Percentiles rank a stretch among this genome's conserved stretches.
These are phyloP conservation scores for Sanderia malayensis DNA, from an alignment of 30 jellyfish, hydroid and myxozoan species.

Conservation along the genomic window DNA sequence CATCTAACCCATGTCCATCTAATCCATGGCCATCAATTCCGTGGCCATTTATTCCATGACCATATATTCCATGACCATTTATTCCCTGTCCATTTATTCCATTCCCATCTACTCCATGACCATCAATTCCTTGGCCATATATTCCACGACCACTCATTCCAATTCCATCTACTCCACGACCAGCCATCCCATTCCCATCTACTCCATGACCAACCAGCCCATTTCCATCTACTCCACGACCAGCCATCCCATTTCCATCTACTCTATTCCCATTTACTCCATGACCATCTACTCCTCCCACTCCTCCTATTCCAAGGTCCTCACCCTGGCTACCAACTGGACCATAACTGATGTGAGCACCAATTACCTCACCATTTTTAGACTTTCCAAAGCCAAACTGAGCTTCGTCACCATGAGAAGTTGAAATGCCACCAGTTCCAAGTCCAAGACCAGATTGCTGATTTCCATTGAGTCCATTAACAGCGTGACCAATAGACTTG, in stretches of 20 bases:
- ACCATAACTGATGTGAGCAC: slow-evolving; percentile 56
- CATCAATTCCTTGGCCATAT: slow-evolving; percentile 1
- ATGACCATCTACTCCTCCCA: slow-evolving; percentile 28
- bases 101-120: slow-evolving; percentile 18
- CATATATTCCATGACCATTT: neutral
- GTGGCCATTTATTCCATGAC: neutral
- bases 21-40: neutral
- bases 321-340: slow-evolving; percentile 59
- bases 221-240: neutral
- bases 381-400: slow-evolving; percentile 17
- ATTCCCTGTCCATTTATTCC: neutral
- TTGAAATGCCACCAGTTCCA: slow-evolving; percentile 54
- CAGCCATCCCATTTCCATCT: neutral
- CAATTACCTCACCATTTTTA: slow-evolving; percentile 28
- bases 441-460: slow-evolving; percentile 45
- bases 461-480: slow-evolving; percentile 11
- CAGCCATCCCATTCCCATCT: neutral
- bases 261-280: slow-evolving; percentile 6
- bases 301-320: neutral
- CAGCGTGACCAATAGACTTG: slow-evolving; percentile 34
- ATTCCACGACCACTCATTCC: neutral
- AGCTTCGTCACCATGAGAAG: slow-evolving; percentile 22
- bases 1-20: neutral
- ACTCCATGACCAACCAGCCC: neutral
- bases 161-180: neutral